Evolutionary conservation across 2,888 invertebrate species (phyloP), one percentile per base, ranked within the genome.

Genomic region (Zhuqinia jingwanae): DNA sequence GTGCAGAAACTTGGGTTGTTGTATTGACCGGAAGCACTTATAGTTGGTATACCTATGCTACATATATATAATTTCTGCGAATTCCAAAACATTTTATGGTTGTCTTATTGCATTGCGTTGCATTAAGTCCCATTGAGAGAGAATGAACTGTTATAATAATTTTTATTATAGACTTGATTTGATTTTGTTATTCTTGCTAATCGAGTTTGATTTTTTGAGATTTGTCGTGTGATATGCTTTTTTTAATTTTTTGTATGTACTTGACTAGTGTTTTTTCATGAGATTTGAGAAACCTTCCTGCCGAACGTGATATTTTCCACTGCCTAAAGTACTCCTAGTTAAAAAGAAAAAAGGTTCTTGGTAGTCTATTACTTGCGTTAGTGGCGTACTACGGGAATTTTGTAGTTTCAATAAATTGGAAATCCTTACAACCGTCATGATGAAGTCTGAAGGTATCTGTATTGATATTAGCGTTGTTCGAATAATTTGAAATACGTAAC

Each of bases 401-500:
- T 78, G 79, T 85, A 80, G 79, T 80, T 78, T 30, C 77, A 13
- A 15, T 73, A 70, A 79, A 30, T 85, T 85, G 79, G 78, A 73
- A 58, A 70, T n/a, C 50, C 77, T 36, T 85, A 53, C 58, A 30
- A 30, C 22, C 79, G 80, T 63, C 79, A 80, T 77, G 85, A 85
- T 85, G 85, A 85, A 85, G 75, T 75, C 85, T 63, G 80, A 79
- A 85, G 85, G 85, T 85, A 85, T 58, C 60, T 79, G 22, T 63
- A 42, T 15, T 50, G 13, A 36, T 36, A 3, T 36, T 36, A 36
- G 36, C 8, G 8, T 36, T 36, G 3, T 36, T 3, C 3, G 36
- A 8, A 3, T 36, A 8, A 36, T 36, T 36, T 36, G 3, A 36
- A 36, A 36, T 36, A 36, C n/a, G n/a, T n/a, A n/a, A n/a, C 8